Conservation (phyloP, 53 echinoderm and acorn worm species). For the Holothuria scabra region DNA sequence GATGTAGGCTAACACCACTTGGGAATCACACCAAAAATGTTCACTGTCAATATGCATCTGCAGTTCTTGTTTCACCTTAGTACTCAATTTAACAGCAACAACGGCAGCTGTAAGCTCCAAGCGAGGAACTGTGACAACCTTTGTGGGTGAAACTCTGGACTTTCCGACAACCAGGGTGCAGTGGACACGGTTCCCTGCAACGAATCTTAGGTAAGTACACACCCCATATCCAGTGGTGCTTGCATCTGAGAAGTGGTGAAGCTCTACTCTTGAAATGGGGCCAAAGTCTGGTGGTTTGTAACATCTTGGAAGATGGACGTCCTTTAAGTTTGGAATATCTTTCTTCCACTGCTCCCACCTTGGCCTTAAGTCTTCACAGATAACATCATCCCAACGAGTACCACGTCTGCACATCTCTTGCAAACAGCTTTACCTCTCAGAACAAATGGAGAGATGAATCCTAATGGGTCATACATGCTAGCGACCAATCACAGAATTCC, state of each 20-base stretch:
- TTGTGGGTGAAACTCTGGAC: constrained; percentile 55
- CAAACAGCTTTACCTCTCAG: too few relatives aligned
- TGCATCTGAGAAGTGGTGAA: constrained; percentile 80
- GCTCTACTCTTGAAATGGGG: constrained; percentile 26
- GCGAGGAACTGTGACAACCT: constrained; percentile 52
- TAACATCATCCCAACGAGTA: too few relatives aligned
- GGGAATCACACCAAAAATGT: too few relatives aligned
- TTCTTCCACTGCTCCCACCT: too few relatives aligned
- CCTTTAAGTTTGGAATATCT: constrained; percentile 22
- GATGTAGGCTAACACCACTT: constrained; percentile 69
- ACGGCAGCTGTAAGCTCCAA: too few relatives aligned
- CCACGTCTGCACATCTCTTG: too few relatives aligned
- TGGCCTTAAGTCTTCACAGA: too few relatives aligned
- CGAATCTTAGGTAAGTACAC: constrained; percentile 36
- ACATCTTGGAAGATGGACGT: constrained; percentile 48
- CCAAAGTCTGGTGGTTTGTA: too few relatives aligned
- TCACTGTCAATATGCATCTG: constrained; percentile 10
- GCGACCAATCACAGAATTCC: constrained; percentile 51
- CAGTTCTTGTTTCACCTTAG: constrained; percentile 42
- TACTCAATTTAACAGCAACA: constrained; percentile 40
- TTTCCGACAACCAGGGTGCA: too few relatives aligned
- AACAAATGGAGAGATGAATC: not conserved
- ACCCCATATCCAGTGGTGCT: too few relatives aligned
- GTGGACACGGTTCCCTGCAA: constrained; percentile 50
- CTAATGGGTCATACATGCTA: constrained; percentile 66